Conservation (phyloP, 2,797 vertebrate species). For the Molossus molossus region DNA sequence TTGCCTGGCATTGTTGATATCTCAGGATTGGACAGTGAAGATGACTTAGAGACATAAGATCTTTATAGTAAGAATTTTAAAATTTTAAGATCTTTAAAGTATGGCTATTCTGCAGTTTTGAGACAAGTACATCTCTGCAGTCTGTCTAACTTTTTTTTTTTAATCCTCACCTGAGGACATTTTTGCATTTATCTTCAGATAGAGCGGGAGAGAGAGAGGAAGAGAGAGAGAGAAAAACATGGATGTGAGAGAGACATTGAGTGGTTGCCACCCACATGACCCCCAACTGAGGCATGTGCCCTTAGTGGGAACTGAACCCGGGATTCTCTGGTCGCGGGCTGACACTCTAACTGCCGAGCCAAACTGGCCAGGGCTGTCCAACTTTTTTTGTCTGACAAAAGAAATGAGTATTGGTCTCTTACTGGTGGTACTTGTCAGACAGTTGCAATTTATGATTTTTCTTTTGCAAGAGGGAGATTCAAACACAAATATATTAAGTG, state of each 20-base stretch:
- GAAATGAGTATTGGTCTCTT: constrained; percentile 45
- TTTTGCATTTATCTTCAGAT: no score
- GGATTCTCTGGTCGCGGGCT: no score
- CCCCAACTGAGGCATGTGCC: no score
- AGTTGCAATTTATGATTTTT: constrained; percentile 49
- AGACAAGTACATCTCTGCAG: not conserved
- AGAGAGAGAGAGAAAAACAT: no score
- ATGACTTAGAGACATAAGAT: constrained; percentile 37
- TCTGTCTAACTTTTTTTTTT: not conserved
- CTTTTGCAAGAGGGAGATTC: constrained; percentile 43
- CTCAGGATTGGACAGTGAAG: not conserved
- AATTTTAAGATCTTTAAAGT: constrained; percentile 46
- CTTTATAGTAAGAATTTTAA: constrained; percentile 58
- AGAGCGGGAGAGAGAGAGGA: no score
- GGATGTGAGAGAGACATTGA: no score
- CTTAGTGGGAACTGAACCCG: no score
- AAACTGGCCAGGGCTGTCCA: not conserved
- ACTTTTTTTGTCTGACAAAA: not conserved
- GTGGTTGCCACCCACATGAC: no score
- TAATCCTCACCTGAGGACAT: no score
- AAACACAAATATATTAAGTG: constrained; percentile 1
- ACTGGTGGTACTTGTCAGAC: constrained; percentile 31
- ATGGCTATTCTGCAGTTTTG: constrained; percentile 29
- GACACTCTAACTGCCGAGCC: no score
- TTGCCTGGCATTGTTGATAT: not conserved